These are phyloP conservation scores for Paraescarpia echinospica DNA, from an alignment of 1,140 invertebrate species.

Conservation along the genomic window DNA sequence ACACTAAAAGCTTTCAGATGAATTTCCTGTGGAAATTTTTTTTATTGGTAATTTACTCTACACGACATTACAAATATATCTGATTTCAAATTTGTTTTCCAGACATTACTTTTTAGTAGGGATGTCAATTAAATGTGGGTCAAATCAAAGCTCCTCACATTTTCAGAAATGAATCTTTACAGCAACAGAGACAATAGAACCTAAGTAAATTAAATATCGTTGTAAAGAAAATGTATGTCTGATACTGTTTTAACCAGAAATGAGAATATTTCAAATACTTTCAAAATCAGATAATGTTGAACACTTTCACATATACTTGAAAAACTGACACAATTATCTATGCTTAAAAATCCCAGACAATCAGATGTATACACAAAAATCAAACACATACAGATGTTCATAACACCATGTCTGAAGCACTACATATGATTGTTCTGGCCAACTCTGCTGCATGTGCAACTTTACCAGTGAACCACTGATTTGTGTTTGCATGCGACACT, in stretches of 20 bases:
- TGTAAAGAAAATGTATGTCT: neutral
- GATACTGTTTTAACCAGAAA: neutral
- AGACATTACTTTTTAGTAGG: neutral
- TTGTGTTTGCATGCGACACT: neutral
- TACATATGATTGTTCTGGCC: neutral
- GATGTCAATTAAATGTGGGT: too few species aligned
- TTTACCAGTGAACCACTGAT: neutral
- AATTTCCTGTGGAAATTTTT: too few species aligned
- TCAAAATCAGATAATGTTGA: neutral
- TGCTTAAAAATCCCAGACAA: too few species aligned
- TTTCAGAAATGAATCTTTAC: neutral
- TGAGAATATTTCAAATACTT: neutral
- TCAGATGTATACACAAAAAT: neutral
- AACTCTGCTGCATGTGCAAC: neutral
- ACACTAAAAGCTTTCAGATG: neutral
- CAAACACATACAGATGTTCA: neutral
- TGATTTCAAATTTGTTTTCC: neutral
- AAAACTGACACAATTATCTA: neutral
- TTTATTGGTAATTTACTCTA: too few species aligned
- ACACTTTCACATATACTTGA: neutral
- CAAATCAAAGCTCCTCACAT: neutral
- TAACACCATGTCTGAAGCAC: neutral
- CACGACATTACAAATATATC: neutral
- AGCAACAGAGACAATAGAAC: neutral
- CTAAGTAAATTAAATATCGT: neutral